Conservation (phyloP, 2,797 vertebrate genomes). For the Pteronotus mesoamericanus region DNA sequence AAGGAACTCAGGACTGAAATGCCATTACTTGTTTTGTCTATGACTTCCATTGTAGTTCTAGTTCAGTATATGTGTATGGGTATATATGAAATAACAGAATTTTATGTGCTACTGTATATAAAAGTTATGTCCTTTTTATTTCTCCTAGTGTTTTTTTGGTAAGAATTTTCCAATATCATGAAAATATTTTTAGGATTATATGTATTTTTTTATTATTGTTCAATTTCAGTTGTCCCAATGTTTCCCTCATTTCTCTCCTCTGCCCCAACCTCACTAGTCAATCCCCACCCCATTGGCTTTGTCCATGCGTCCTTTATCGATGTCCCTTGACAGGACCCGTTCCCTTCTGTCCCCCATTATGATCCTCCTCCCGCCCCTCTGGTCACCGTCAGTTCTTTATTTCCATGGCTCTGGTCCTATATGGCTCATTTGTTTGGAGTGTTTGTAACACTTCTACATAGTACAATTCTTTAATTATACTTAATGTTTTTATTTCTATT, state of each 20-base stretch:
- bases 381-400: too few relatives aligned
- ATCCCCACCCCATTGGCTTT: too few relatives aligned
- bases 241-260: too few relatives aligned
- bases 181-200: neutral
- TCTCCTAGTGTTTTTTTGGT: neutral
- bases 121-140: neutral
- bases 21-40: neutral
- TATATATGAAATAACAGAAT: neutral
- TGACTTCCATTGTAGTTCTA: neutral
- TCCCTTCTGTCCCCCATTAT: too few relatives aligned
- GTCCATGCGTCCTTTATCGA: too few relatives aligned
- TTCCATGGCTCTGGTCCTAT: too few relatives aligned
- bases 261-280: too few relatives aligned
- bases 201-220: too few relatives aligned
- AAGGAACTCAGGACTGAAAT: neutral
- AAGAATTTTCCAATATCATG: neutral
- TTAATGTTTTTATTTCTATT: neutral
- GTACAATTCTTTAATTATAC: neutral
- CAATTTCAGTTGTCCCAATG: too few relatives aligned
- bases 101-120: neutral
- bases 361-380: too few relatives aligned
- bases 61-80: neutral
- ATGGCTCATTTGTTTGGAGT: neutral
- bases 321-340: too few relatives aligned
- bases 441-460: neutral